These are phyloP conservation scores for Diadumene lineata DNA, from an alignment of 92 coral and sea anemone genomes.

Conservation along the genomic window DNA sequence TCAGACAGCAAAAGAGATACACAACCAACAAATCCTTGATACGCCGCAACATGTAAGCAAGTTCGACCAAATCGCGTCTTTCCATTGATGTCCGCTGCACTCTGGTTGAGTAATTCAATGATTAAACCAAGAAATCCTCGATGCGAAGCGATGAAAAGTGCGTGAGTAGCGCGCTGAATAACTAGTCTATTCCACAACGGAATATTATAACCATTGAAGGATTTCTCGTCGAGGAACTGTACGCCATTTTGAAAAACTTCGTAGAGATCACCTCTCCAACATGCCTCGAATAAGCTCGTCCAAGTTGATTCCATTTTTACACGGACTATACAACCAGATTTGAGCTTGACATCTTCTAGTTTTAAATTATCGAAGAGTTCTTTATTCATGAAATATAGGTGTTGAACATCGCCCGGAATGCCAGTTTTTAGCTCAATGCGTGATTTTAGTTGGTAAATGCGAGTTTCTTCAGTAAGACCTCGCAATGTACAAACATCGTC, in stretches of 20 bases:
- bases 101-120: conserved; percentile 80
- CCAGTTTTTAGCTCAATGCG: conserved; percentile 86
- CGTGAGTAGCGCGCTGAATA: conserved; percentile 81
- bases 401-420: conserved; percentile 86
- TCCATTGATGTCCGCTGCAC: conserved; percentile 89
- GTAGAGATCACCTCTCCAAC: conserved; percentile 89
- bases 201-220: conserved; percentile 68
- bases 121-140: conserved; percentile 91
- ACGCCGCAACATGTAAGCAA: conserved; percentile 84
- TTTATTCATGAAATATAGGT: conserved; percentile 82
- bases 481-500: conserved; percentile 80
- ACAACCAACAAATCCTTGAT: conserved; percentile 98
- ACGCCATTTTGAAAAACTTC: conserved; percentile 97
- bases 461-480: conserved; percentile 47
- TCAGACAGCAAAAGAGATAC: conserved; percentile 87
- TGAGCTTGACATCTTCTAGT: conserved; percentile 63
- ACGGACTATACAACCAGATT: conserved; percentile 84
- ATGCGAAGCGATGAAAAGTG: conserved; percentile 90
- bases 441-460: conserved; percentile 83
- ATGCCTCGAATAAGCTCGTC: conserved; percentile 79
- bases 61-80: conserved; percentile 86
- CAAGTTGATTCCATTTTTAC: conserved; percentile 78
- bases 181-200: conserved; percentile 90
- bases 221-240: conserved; percentile 57
- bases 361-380: conserved; percentile 59